A percentile compares a stretch with the other conserved stretches of the same genome.
phyloP scores from a whole-genome alignment of 2,113 vertebrate species.

The Sylvia atricapilla region DNA sequence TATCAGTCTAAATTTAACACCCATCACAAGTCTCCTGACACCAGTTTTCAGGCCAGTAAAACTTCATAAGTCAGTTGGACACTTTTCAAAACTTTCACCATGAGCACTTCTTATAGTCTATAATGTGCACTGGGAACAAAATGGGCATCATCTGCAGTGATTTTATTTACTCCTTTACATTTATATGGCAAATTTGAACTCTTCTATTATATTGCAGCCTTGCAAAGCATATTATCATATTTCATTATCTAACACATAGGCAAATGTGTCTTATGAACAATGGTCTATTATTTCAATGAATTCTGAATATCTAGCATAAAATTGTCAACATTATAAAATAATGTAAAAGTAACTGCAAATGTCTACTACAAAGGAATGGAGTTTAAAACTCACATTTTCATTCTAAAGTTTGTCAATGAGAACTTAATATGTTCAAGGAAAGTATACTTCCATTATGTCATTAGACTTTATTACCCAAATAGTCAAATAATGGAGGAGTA shows the following conservation, averaged over 20 bases:
- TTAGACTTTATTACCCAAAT: background rate
- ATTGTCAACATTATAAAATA: constrained; percentile 30
- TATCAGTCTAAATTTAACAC: background rate
- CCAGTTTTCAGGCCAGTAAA: background rate
- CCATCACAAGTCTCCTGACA: background rate
- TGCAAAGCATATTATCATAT: constrained; percentile 37
- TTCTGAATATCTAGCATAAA: constrained; percentile 33
- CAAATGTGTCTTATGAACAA: constrained; percentile 37
- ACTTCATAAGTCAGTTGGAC: background rate
- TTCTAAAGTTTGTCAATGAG: background rate
- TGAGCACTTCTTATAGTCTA: background rate
- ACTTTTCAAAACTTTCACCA: background rate
- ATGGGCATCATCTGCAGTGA: background rate
- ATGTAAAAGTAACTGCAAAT: constrained; percentile 30
- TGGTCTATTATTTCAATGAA: constrained; percentile 44
- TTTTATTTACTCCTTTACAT: constrained; percentile 40
- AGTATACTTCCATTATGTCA: background rate
- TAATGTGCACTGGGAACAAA: background rate
- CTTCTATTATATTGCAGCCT: constrained; percentile 13
- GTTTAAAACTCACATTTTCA: background rate
- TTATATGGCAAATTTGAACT: constrained; percentile 18
- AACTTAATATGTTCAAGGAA: background rate
- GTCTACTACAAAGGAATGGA: background rate
- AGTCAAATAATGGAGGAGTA: background rate
- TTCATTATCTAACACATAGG: constrained; percentile 47